Evolutionary conservation across 2,797 vertebrate genomes (phyloP), one percentile per base, ranked within the genome.

Genomic region (Acrocephalus scirpaceus): DNA sequence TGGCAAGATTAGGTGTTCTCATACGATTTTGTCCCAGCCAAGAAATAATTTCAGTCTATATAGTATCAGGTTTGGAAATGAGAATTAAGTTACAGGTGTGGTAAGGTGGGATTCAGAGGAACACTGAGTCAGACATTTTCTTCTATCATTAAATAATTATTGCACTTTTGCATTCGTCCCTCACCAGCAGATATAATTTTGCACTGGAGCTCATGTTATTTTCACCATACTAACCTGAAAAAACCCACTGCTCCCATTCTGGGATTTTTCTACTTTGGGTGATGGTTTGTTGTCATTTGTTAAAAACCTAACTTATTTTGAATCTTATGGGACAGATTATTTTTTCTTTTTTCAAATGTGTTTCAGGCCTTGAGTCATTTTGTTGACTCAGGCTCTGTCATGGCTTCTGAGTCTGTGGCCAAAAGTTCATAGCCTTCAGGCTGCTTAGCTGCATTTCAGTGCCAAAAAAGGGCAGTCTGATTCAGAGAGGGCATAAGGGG

Each of bases 401-500:
- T 13, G 32, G 44, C 51, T 92, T 92, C 62, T 81, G 64, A 91
- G 36, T 40, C 38, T 71, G 23, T 53, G 42, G 73, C 22, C 80
- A 72, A 66, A 92, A 88, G 90, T 92, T 93, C 90, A 82, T 1
- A 71, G 62, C 44, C 64, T 93, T 93, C 56, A 29, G 83, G 56
- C 66, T 78, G 32, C 40, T 90, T 78, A 62, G 58, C 34, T 81
- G 27, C 38, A 48, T 82, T 94, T 91, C 57, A 44, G 48, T 22
- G 65, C 56, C 71, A 91, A 53, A 82, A 87, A 93, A 87, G 74
- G 32, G 64, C 67, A 82, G 61, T 10, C 54, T 84, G 70, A 78
- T 91, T 93, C 90, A 94, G 51, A 0, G 2, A 89, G 74, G 45
- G 32, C 42, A 26, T 45, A 66, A 93, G 36, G 32, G 69, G 36